These are phyloP conservation scores for Gibbula magus DNA, from an alignment of 2,888 invertebrate genomes.

Conservation along the genomic window DNA sequence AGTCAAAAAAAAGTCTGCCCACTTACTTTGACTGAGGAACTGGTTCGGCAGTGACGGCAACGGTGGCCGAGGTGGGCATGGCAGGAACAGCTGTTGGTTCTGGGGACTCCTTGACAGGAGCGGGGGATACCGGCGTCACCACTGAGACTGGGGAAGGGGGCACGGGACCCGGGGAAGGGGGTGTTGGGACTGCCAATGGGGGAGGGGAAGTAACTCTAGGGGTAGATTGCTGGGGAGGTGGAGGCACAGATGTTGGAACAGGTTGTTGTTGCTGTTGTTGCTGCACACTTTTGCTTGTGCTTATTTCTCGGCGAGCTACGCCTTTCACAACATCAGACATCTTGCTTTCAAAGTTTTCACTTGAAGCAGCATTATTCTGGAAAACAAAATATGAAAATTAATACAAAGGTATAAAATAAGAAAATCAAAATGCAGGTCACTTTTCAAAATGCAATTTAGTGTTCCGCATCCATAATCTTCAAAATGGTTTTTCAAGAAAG, in stretches of 20 bases:
- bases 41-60: constrained; percentile 40
- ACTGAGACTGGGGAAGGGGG: constrained; percentile 19
- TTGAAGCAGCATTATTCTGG: constrained; percentile 66
- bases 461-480: too few relatives aligned
- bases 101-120: constrained; percentile 21
- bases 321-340: constrained; percentile 88
- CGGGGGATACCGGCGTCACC: constrained; percentile 28
- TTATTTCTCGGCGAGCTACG: constrained; percentile 78
- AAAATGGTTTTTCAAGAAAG: too few relatives aligned
- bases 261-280: not conserved
- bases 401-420: not conserved
- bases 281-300: constrained; percentile 51
- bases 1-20: too few relatives aligned
- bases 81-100: constrained; percentile 37
- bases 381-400: not conserved
- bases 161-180: not conserved
- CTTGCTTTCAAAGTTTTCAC: constrained; percentile 76
- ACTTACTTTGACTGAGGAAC: constrained; percentile 48
- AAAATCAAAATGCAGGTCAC: too few relatives aligned
- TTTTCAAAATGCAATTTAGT: too few relatives aligned
- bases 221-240: constrained; percentile 5
- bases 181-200: constrained; percentile 15
- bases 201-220: constrained; percentile 22
- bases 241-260: constrained; percentile 8
- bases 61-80: constrained; percentile 29